Evolutionary conservation across 2,113 vertebrate species (phyloP).

Genomic region (Eptesicus fuscus): DNA sequence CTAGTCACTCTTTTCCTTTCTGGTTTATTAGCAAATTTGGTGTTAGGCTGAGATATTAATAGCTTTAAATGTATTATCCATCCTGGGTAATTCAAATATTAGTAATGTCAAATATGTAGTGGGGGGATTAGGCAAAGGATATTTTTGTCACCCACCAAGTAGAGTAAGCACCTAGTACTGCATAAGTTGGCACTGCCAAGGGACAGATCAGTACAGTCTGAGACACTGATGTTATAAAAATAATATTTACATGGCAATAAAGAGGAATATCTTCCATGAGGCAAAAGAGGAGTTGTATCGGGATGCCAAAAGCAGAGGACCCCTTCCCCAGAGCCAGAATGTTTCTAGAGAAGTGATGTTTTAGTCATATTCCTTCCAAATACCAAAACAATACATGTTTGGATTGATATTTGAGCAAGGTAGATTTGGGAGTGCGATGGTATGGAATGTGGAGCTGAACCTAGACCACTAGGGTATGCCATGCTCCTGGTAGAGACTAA

Average conservation of each 20-base stretch:
- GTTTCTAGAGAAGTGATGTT: not conserved
- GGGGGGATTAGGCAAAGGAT: not conserved
- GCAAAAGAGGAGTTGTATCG: not conserved
- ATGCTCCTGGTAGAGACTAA: not conserved
- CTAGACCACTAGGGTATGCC: not conserved
- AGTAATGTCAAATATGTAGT: not conserved
- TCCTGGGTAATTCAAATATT: not conserved
- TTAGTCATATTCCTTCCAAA: not conserved
- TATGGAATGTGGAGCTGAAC: not conserved
- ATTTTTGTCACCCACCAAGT: not conserved
- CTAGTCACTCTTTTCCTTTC: not conserved
- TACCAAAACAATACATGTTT: not conserved
- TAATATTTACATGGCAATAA: not conserved
- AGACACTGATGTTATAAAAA: not conserved
- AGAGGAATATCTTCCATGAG: not conserved
- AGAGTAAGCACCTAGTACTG: not conserved
- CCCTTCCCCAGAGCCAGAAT: not conserved
- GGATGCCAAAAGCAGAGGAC: not conserved
- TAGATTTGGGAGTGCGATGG: not conserved
- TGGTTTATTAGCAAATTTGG: constrained; percentile 22
- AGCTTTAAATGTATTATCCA: not conserved
- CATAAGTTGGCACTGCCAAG: not conserved
- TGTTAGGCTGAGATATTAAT: not conserved
- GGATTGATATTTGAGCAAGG: not conserved
- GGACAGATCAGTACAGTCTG: not conserved